Conservation (phyloP, 2,888 invertebrate genomes). For the Erebia ligea region DNA sequence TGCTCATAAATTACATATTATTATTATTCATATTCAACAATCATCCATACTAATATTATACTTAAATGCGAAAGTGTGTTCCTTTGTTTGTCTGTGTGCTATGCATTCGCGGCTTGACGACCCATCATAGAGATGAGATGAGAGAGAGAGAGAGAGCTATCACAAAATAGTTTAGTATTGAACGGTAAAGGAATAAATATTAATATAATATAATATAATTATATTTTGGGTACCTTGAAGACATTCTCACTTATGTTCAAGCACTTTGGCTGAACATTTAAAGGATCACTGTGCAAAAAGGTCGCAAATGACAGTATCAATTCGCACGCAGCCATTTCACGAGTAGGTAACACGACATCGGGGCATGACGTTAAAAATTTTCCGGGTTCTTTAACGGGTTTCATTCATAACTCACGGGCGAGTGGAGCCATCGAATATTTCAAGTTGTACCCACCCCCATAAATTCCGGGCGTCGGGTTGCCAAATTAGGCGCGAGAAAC, state of each 20-base stretch:
- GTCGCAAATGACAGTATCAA: constrained; percentile 28
- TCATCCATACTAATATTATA: neutral
- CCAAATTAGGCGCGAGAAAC: constrained; percentile 82
- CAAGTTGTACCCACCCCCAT: constrained; percentile 77
- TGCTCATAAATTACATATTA: neutral
- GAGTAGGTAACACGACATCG: constrained; percentile 41
- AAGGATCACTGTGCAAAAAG: constrained; percentile 3
- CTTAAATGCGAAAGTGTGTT: too few relatives aligned
- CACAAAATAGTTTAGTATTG: too few relatives aligned
- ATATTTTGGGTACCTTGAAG: too few relatives aligned
- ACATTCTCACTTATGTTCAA: too few relatives aligned
- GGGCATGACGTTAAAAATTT: constrained; percentile 75
- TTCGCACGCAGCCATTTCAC: constrained; percentile 35
- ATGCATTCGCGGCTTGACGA: too few relatives aligned
- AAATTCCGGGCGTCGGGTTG: constrained; percentile 83
- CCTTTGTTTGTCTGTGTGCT: too few relatives aligned
- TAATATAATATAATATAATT: too few relatives aligned
- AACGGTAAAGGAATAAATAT: too few relatives aligned
- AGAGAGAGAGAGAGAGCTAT: too few relatives aligned
- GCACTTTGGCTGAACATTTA: neutral
- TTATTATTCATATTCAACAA: neutral
- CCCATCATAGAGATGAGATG: too few relatives aligned
- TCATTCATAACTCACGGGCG: constrained; percentile 83
- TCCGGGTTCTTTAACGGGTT: constrained; percentile 82
- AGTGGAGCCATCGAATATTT: constrained; percentile 82